Evolutionary conservation across 2,797 vertebrate species (phyloP).

Genomic region (Lacerta bilineata): DNA sequence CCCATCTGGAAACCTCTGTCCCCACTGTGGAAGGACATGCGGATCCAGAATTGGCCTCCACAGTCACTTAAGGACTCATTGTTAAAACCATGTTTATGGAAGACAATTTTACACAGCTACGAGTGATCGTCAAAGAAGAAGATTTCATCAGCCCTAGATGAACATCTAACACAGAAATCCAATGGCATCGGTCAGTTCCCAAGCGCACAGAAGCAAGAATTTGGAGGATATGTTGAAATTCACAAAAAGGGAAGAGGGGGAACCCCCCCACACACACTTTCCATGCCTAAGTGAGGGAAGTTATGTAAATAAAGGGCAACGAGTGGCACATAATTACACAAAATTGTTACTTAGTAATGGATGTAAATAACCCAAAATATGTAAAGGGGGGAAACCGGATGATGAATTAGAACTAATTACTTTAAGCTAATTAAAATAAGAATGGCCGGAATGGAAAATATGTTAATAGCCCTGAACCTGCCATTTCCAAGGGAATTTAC

Average conservation of each 20-base stretch:
- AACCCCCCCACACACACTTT: not conserved
- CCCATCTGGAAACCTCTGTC: too few relatives aligned
- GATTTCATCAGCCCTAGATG: not conserved
- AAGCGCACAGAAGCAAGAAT: slow-evolving; percentile 63
- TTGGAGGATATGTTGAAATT: slow-evolving; percentile 65
- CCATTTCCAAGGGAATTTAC: slow-evolving; percentile 72
- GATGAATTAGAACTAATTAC: slow-evolving; percentile 85
- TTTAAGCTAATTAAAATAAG: slow-evolving; percentile 87
- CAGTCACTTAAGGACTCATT: too few relatives aligned
- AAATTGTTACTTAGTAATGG: slow-evolving; percentile 82
- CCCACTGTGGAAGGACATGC: too few relatives aligned
- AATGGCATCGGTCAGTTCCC: slow-evolving; percentile 46
- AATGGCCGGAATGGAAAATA: slow-evolving; percentile 80
- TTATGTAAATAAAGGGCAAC: slow-evolving; percentile 77
- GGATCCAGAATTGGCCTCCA: too few relatives aligned
- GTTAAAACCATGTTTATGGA: too few relatives aligned
- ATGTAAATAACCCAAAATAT: slow-evolving; percentile 85
- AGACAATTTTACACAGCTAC: too few relatives aligned
- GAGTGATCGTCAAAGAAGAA: too few relatives aligned
- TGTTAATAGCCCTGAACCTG: slow-evolving; percentile 79
- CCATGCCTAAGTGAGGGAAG: slow-evolving; percentile 59
- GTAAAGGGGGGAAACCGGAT: slow-evolving; percentile 74
- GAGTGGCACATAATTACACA: slow-evolving; percentile 81
- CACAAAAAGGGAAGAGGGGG: slow-evolving; percentile 19
- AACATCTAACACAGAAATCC: not conserved